Conservation (phyloP, 2,797 vertebrate genomes). For the Gallinago nigripennis region DNA sequence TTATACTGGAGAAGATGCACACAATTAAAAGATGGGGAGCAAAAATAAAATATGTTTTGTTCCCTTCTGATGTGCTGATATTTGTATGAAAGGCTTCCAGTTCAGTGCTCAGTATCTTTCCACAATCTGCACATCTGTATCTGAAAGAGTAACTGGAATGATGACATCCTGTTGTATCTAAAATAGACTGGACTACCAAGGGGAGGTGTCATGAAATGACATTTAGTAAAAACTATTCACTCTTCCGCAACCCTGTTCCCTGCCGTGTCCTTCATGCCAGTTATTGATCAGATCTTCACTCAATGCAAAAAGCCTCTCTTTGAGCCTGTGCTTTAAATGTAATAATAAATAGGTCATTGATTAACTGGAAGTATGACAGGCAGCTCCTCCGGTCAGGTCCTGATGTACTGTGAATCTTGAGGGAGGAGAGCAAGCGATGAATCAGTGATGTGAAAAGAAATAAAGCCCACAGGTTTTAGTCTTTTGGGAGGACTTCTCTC, state of each 20-base stretch:
- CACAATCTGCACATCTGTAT: conserved; percentile 16
- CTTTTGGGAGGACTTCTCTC: conserved; percentile 30
- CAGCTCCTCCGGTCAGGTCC: conserved; percentile 40
- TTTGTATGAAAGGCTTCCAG: conserved; percentile 35
- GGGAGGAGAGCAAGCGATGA: conserved; percentile 20
- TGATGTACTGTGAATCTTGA: conserved; percentile 26
- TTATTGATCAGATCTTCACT: conserved; percentile 59
- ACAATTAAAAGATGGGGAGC: not conserved
- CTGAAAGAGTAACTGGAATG: conserved; percentile 44
- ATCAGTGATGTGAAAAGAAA: conserved; percentile 43
- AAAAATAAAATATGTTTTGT: not conserved
- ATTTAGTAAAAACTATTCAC: conserved; percentile 63
- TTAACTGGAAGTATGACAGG: conserved; percentile 54
- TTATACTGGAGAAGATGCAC: not conserved
- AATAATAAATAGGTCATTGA: conserved; percentile 68
- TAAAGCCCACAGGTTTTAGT: conserved; percentile 31
- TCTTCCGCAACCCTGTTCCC: conserved; percentile 46
- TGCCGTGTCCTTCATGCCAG: conserved; percentile 39
- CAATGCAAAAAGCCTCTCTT: conserved; percentile 35
- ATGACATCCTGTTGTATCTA: conserved; percentile 35
- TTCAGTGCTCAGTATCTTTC: conserved; percentile 36
- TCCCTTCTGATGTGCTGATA: conserved; percentile 12
- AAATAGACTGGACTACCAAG: conserved; percentile 51
- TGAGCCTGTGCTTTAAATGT: conserved; percentile 38
- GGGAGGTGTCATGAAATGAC: conserved; percentile 48